These are phyloP conservation scores for Nephila pilipes DNA, from an alignment of 1,140 invertebrate genomes.

Conservation along the genomic window DNA sequence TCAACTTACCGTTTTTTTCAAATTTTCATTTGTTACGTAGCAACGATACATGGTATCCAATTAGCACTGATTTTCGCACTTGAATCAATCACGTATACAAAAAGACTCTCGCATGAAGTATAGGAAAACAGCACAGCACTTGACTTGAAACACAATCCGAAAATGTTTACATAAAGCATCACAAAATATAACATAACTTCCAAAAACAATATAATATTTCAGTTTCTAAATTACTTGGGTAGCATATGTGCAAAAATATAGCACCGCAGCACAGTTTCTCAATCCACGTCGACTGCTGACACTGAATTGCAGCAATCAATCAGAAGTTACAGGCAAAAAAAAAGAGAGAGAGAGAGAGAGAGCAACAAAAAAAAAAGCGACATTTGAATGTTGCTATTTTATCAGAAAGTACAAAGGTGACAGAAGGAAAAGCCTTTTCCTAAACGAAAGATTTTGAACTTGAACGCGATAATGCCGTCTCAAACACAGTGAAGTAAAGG, in stretches of 20 bases:
- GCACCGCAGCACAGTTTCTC: background rate
- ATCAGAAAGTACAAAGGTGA: slow-evolving; percentile 73
- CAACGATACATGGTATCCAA: slow-evolving; percentile 49
- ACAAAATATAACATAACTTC: background rate
- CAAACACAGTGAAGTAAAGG: background rate
- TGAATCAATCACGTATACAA: background rate
- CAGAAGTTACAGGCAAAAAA: too few species aligned
- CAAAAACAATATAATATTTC: background rate
- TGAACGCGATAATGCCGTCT: background rate
- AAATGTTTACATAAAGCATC: background rate
- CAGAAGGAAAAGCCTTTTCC: background rate
- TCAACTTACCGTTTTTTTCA: slow-evolving; percentile 47
- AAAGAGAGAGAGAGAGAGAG: too few species aligned
- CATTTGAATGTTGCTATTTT: slow-evolving; percentile 22
- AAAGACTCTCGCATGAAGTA: background rate
- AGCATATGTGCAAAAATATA: background rate
- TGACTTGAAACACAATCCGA: background rate
- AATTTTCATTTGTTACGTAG: slow-evolving; percentile 28
- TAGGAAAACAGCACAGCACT: background rate
- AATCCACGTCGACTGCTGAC: slow-evolving; percentile 55
- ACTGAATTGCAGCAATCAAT: slow-evolving; percentile 38
- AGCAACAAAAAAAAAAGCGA: slow-evolving; percentile 16
- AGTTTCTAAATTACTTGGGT: background rate
- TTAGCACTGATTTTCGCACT: background rate
- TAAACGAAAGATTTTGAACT: background rate